Evolutionary conservation across 2,113 vertebrate species (phyloP).

Genomic region (Phrynosoma platyrhinos): DNA sequence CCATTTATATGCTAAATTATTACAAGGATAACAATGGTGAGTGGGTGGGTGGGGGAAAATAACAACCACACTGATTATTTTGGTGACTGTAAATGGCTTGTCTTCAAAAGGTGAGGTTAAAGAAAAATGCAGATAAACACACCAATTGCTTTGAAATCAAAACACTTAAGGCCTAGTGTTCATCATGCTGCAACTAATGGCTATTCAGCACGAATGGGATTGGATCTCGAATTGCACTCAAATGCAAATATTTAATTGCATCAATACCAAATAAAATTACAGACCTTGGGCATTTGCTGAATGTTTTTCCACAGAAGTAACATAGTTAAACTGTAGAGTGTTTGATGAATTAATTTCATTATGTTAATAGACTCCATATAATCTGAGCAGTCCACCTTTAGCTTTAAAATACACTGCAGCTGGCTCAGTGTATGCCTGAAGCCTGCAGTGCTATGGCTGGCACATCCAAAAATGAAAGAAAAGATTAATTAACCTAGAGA

Average conservation of each 20-base stretch:
- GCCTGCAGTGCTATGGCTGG: background rate
- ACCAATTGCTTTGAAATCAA: slow-evolving; percentile 37
- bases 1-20: slow-evolving; percentile 58
- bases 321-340: slow-evolving; percentile 8
- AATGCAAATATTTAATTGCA: slow-evolving; percentile 35
- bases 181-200: slow-evolving; percentile 4
- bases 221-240: slow-evolving; percentile 8
- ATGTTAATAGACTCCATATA: slow-evolving; percentile 17
- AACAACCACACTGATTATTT: slow-evolving; percentile 36
- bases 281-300: slow-evolving; percentile 7
- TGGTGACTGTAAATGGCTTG: slow-evolving; percentile 19
- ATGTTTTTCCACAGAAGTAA: slow-evolving; percentile 8
- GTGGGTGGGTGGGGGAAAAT: background rate
- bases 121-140: slow-evolving; percentile 25
- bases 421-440: slow-evolving; percentile 25
- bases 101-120: slow-evolving; percentile 28
- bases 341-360: slow-evolving; percentile 51
- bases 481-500: slow-evolving; percentile 1
- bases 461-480: slow-evolving; percentile 4
- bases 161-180: slow-evolving; percentile 5
- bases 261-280: slow-evolving; percentile 3
- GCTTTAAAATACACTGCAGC: slow-evolving; percentile 19
- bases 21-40: slow-evolving; percentile 33
- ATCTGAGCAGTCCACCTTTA: slow-evolving; percentile 36
- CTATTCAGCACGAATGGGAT: slow-evolving; percentile 26